Conservation (phyloP, 2,113 vertebrate genomes). For the Piaya cayana region DNA sequence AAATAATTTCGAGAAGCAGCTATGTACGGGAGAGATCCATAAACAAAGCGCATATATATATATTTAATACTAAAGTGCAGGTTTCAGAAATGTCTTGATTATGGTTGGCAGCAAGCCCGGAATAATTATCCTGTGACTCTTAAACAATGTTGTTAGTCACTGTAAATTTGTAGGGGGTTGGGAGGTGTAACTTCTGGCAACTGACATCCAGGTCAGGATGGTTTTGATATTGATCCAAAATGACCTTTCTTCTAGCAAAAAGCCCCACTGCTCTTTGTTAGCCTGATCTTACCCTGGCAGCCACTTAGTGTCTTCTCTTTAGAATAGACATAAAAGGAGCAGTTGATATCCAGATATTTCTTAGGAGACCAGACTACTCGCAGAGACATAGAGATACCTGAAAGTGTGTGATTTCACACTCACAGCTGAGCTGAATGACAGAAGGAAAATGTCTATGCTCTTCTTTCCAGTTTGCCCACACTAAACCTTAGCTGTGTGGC, state of each 20-base stretch:
- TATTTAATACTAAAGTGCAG: not conserved
- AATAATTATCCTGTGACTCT: not conserved
- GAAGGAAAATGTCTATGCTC: not conserved
- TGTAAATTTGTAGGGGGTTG: not conserved
- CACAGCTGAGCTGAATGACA: not conserved
- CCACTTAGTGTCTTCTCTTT: rapidly evolving
- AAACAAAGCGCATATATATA: not conserved
- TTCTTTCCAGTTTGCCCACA: not conserved
- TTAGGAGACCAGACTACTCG: not conserved
- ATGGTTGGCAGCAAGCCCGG: not conserved
- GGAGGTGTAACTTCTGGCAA: not conserved
- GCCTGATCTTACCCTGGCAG: not conserved
- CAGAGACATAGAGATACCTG: not conserved
- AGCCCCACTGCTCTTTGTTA: not conserved
- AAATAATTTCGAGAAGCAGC: not conserved
- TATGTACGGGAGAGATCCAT: not conserved
- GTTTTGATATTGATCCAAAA: not conserved
- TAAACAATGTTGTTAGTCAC: not conserved
- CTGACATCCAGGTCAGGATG: not conserved
- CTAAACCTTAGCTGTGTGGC: rapidly evolving
- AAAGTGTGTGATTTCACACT: not conserved
- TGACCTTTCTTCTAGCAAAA: not conserved
- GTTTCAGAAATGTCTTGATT: constrained; percentile 7
- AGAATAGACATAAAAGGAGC: not conserved
- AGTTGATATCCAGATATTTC: not conserved